Percentiles rank a stretch among this genome's conserved stretches.
Evolutionary conservation across 2,888 invertebrate genomes (phyloP).

Genomic region (Argynnis bischoffii): DNA sequence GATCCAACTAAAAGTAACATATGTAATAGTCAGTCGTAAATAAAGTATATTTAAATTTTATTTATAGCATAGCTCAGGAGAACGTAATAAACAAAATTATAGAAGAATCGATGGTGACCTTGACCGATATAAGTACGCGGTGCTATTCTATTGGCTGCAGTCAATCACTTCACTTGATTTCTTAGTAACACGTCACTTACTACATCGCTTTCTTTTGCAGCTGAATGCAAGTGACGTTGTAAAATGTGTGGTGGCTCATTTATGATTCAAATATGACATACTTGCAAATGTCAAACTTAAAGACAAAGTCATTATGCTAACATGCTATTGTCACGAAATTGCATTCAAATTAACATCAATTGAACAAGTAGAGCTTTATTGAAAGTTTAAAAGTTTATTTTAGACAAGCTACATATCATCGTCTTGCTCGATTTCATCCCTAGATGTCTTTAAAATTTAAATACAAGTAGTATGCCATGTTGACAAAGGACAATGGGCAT

Average conservation of each 20-base stretch:
- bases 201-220: neutral
- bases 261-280: conserved; percentile 1
- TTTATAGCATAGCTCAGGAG: conserved; percentile 9
- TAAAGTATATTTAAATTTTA: neutral
- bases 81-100: neutral
- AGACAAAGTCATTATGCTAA: neutral
- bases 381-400: neutral
- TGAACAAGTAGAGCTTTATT: neutral
- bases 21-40: neutral
- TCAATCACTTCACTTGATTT: neutral
- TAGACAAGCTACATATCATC: too few species aligned
- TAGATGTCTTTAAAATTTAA: too few species aligned
- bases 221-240: too few species aligned
- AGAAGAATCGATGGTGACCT: conserved; percentile 14
- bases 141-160: conserved; percentile 2
- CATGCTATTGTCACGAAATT: conserved; percentile 10
- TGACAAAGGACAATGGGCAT: too few species aligned
- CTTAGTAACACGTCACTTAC: conserved; percentile 5
- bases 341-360: conserved; percentile 2
- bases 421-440: too few species aligned
- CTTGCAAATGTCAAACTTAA: conserved; percentile 12
- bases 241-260: neutral
- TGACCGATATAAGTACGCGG: conserved; percentile 5
- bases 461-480: too few species aligned
- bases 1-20: neutral